A percentile compares a stretch with the other conserved stretches of the same genome.
Evolutionary conservation across 2,113 vertebrate species (phyloP).

Genomic region (Gallinago media): DNA sequence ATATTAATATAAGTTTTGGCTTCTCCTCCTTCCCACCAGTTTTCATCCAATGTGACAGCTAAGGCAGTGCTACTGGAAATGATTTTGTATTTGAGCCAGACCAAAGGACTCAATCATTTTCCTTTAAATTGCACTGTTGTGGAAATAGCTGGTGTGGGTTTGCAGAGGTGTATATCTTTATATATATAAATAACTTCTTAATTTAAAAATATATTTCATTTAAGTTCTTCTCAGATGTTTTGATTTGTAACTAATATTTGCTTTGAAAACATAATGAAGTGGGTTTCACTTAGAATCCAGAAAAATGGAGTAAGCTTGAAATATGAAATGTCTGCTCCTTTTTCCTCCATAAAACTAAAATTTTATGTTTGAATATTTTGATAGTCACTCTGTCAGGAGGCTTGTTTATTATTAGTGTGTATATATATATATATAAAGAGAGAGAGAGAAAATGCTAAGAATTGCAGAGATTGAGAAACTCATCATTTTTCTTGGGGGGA

Average conservation of each 20-base stretch:
- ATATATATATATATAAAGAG: no score
- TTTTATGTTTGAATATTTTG: not conserved
- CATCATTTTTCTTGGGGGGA: not conserved
- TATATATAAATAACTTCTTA: not conserved
- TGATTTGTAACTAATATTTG: not conserved
- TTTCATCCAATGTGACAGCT: not conserved
- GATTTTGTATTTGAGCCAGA: not conserved
- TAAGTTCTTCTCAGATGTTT: not conserved
- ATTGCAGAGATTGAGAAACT: not conserved
- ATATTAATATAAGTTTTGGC: rapidly evolving
- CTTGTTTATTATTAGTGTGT: not conserved
- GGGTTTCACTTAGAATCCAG: not conserved
- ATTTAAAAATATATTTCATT: not conserved
- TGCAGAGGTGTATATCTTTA: not conserved
- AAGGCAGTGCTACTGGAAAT: not conserved
- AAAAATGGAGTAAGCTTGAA: not conserved
- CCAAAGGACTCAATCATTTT: not conserved
- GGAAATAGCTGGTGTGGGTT: not conserved
- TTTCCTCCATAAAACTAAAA: not conserved
- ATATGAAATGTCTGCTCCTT: not conserved
- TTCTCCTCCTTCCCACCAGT: not conserved
- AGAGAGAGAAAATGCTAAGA: not conserved
- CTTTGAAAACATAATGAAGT: not conserved
- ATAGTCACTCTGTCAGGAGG: not conserved
- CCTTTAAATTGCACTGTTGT: not conserved